Conservation (phyloP, 2,888 invertebrate species). For the Latrodectus elegans region DNA sequence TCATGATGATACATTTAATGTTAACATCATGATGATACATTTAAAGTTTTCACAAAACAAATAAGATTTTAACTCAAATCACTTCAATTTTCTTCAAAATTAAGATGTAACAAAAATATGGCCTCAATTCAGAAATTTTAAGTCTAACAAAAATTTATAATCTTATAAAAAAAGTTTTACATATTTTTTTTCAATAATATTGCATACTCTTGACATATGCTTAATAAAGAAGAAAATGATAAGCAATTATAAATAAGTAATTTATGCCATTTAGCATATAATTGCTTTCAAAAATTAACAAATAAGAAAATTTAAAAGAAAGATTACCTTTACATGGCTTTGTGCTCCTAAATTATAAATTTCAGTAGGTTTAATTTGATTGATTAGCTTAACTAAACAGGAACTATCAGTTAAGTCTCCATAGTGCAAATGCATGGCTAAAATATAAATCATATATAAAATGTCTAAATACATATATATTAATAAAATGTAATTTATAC, state of each 20-base stretch:
- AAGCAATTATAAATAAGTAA: background rate
- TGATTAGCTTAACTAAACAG: slow-evolving; percentile 90
- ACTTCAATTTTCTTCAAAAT: no score
- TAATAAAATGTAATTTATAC: background rate
- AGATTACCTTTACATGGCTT: slow-evolving; percentile 94
- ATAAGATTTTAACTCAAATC: no score
- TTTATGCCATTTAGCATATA: no score
- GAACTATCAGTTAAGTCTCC: slow-evolving; percentile 99
- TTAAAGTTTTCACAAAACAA: no score
- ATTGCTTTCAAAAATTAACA: no score
- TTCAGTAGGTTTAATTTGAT: slow-evolving; percentile 87
- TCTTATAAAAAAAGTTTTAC: no score
- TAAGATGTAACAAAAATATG: no score
- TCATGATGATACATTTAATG: no score
- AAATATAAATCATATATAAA: background rate
- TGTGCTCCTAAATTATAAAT: slow-evolving; percentile 99
- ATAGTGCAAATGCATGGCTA: slow-evolving; percentile 92
- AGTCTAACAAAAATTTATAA: no score
- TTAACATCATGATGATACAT: no score
- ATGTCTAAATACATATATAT: background rate
- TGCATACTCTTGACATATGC: background rate
- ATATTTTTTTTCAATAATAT: background rate
- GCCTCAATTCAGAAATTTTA: no score
- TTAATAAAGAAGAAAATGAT: background rate
- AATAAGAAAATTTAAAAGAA: no score